Evolutionary conservation across 1,140 invertebrate species (phyloP), one percentile per base, ranked within the genome.

Genomic region (Ostrea denselamellosa): DNA sequence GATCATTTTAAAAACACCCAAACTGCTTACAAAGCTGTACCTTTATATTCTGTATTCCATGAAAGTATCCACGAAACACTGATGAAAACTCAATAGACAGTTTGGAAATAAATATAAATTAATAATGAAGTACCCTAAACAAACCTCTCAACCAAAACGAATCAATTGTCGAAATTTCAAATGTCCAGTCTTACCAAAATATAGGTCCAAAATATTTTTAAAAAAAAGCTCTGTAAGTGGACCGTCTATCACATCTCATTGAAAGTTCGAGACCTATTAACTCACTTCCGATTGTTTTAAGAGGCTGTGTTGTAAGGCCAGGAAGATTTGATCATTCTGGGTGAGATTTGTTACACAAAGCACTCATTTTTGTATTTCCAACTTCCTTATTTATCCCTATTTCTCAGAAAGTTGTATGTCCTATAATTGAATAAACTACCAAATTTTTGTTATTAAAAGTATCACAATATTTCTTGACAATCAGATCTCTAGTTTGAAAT

Each of bases 271-370:
- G 10, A 25, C 22, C 22, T 71, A 71, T 71, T 71, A 1, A 34
- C 22, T 5, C 68, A 7, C 68, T 71, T 71, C 68, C 68, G 68
- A 71, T 71, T 17, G 68, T 71, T 71, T 62, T 8, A 71, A 71
- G 68, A 71, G 68, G 68, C 9, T 28, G 14, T 71, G n/a, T 25
- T 71, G 68, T 71, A 71, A 71, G 68, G 28, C 14, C 68, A 71
- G 68, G 68, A 71, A 71, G 68, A 28, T 71, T 22, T 25, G 68
- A 25, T 25, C 56, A 58, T 58, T 58, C 56, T 58, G 12, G 56
- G 56, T 19, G 19, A 58, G 14, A 58, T 58, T 58, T 58, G 17
- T 58, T 58, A 58, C 56, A 58, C 56, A 58, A 58, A 58, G 56
- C 56, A 58, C 56, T 58, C 56, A 58, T 58, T 58, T 58, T 58